phyloP scores from a whole-genome alignment of 2,888 invertebrate genomes.

The Drosophila recens region DNA sequence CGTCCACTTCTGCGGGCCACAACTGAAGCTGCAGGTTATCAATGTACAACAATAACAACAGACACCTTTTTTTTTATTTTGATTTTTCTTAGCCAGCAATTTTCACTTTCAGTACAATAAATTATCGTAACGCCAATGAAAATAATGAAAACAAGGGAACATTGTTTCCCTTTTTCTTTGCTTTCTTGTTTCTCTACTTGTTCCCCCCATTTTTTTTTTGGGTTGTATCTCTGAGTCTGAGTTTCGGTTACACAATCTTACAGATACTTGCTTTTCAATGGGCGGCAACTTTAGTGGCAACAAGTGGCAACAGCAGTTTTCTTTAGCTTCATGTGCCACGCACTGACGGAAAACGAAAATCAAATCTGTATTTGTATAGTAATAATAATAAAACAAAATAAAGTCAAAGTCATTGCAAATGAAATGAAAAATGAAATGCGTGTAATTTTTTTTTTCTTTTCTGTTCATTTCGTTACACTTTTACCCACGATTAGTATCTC shows the following conservation, averaged over 20 bases:
- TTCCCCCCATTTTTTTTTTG: neutral
- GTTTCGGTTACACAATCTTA: slow-evolving; percentile 55
- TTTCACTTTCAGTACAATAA: slow-evolving; percentile 80
- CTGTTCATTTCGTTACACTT: slow-evolving; percentile 65
- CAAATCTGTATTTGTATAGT: slow-evolving; percentile 1
- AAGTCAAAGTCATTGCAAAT: slow-evolving; percentile 63
- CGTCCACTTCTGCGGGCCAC: slow-evolving; percentile 46
- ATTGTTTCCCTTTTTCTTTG: slow-evolving; percentile 38
- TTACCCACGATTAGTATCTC: slow-evolving; percentile 53
- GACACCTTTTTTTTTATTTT: too few species aligned
- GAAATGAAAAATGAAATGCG: slow-evolving; percentile 58
- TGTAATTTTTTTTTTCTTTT: slow-evolving; percentile 50
- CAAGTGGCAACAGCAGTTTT: slow-evolving; percentile 41
- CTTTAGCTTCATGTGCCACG: slow-evolving; percentile 38
- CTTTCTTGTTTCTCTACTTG: slow-evolving; percentile 4
- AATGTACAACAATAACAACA: slow-evolving; percentile 20
- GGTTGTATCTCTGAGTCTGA: slow-evolving; percentile 9
- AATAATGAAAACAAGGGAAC: slow-evolving; percentile 62
- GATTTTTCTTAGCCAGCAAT: slow-evolving; percentile 50
- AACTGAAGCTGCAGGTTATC: slow-evolving; percentile 54
- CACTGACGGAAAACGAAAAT: slow-evolving; percentile 57
- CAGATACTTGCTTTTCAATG: slow-evolving; percentile 21
- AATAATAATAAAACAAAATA: slow-evolving; percentile 17
- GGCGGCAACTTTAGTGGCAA: slow-evolving; percentile 24
- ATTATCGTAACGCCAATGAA: slow-evolving; percentile 61